phyloP scores from a whole-genome alignment of 2,888 invertebrate genomes.

The Patella caerulea region DNA sequence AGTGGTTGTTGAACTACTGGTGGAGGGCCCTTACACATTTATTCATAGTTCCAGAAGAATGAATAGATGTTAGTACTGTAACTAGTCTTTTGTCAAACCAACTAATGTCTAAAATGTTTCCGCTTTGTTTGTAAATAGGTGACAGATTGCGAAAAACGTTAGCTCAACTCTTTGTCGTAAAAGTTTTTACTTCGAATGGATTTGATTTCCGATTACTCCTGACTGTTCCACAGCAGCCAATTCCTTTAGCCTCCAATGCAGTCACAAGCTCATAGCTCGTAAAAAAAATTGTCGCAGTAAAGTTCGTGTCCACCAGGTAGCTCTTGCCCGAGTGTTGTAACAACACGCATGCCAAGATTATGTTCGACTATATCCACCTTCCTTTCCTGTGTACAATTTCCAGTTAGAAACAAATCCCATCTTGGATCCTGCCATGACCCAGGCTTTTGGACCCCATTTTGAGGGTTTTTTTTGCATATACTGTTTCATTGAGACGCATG shows the following conservation, averaged over 20 bases:
- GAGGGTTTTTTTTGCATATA: neutral
- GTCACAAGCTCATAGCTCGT: neutral
- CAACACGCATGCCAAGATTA: neutral
- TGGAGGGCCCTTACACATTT: neutral
- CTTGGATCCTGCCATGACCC: neutral
- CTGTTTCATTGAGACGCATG: neutral
- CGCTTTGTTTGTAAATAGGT: no score
- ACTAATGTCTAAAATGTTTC: no score
- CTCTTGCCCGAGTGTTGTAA: neutral
- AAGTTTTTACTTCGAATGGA: neutral
- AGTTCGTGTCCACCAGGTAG: conserved; percentile 5
- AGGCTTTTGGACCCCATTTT: neutral
- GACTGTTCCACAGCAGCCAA: neutral
- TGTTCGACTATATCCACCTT: neutral
- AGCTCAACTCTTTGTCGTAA: no score
- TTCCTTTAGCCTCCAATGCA: neutral
- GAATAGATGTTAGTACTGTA: neutral
- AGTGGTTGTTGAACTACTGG: no score
- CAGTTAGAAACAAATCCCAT: neutral
- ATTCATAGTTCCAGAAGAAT: neutral
- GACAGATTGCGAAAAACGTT: no score
- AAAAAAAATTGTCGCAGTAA: conserved; percentile 1
- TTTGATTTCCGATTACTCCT: neutral
- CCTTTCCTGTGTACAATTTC: neutral
- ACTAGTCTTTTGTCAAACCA: neutral